Percentiles rank a stretch among this genome's conserved stretches.
Evolutionary conservation across 2,888 invertebrate genomes (phyloP).

Genomic region (Noctua janthina): DNA sequence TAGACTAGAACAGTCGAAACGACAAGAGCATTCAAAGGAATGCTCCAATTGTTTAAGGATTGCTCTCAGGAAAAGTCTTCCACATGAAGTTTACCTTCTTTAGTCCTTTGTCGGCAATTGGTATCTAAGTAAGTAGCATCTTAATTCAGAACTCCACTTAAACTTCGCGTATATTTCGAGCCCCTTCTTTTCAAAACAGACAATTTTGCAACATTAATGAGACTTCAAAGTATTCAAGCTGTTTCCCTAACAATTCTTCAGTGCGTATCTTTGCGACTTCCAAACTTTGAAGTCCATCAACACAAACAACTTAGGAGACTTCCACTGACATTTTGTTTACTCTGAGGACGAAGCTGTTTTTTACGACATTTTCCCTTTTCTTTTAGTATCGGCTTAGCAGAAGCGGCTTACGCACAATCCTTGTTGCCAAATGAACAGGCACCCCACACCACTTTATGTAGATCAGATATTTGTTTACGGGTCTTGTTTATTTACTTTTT

Average conservation of each 20-base stretch:
- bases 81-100: not conserved
- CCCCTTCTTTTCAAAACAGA: slow-evolving; percentile 54
- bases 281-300: slow-evolving; percentile 58
- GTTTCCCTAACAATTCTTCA: slow-evolving; percentile 56
- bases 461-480: slow-evolving; percentile 67
- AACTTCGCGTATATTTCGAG: slow-evolving; percentile 30
- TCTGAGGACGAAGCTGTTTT: slow-evolving; percentile 54
- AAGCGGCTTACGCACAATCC: slow-evolving; percentile 48
- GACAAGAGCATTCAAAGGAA: not conserved
- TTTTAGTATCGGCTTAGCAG: slow-evolving; percentile 59
- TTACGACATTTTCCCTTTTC: slow-evolving; percentile 59
- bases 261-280: slow-evolving; percentile 52
- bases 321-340: slow-evolving; percentile 56
- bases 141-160: slow-evolving; percentile 44
- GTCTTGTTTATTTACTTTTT: slow-evolving; percentile 57
- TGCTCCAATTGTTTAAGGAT: not conserved
- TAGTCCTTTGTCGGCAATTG: slow-evolving; percentile 12
- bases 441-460: slow-evolving; percentile 58
- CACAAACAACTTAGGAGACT: slow-evolving; percentile 55
- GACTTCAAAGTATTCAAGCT: slow-evolving; percentile 60
- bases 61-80: not conserved
- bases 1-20: not conserved
- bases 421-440: slow-evolving; percentile 37
- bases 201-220: slow-evolving; percentile 57
- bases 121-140: slow-evolving; percentile 20